Percentiles rank a stretch among this genome's conserved stretches.
Evolutionary conservation across 2,113 vertebrate species (phyloP).

Genomic region (Macquaria australasica): DNA sequence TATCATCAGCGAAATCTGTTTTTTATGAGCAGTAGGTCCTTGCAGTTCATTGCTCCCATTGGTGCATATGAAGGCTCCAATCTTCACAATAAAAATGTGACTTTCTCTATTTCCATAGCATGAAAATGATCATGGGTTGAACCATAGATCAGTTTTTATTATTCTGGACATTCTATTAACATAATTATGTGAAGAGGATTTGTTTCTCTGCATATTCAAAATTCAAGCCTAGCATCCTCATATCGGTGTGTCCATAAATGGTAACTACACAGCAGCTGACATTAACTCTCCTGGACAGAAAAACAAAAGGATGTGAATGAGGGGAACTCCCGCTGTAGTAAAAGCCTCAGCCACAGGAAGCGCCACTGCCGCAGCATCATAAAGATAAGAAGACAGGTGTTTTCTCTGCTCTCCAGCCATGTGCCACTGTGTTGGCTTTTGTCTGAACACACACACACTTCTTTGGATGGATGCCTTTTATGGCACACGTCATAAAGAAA

Average conservation of each 20-base stretch:
- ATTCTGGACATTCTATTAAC: slow-evolving; percentile 14
- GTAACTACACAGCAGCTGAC: slow-evolving; percentile 2
- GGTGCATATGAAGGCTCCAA: slow-evolving; percentile 12
- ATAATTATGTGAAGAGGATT: slow-evolving; percentile 15
- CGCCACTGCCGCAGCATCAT: slow-evolving; percentile 48
- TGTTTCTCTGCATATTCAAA: slow-evolving; percentile 31
- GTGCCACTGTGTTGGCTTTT: slow-evolving; percentile 64
- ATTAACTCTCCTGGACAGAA: slow-evolving; percentile 44
- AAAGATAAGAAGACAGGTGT: slow-evolving; percentile 78
- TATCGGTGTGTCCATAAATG: slow-evolving; percentile 32
- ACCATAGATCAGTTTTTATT: slow-evolving; percentile 33
- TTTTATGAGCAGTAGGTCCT: slow-evolving; percentile 26
- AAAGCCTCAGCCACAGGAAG: slow-evolving; percentile 41
- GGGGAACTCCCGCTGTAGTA: slow-evolving; percentile 43
- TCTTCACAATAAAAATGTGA: neutral
- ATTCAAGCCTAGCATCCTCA: neutral
- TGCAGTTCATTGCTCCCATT: slow-evolving; percentile 37
- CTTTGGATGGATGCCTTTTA: slow-evolving; percentile 79
- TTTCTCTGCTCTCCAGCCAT: slow-evolving; percentile 61
- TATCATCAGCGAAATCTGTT: slow-evolving; percentile 47
- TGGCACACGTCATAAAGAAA: slow-evolving; percentile 74
- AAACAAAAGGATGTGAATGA: slow-evolving; percentile 58
- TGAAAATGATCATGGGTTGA: slow-evolving; percentile 6
- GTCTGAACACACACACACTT: slow-evolving; percentile 61
- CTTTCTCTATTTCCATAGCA: neutral